Percentiles rank a stretch among this genome's conserved stretches.
phyloP scores from a whole-genome alignment of 2,113 vertebrate species.

The Lonchura striata region DNA sequence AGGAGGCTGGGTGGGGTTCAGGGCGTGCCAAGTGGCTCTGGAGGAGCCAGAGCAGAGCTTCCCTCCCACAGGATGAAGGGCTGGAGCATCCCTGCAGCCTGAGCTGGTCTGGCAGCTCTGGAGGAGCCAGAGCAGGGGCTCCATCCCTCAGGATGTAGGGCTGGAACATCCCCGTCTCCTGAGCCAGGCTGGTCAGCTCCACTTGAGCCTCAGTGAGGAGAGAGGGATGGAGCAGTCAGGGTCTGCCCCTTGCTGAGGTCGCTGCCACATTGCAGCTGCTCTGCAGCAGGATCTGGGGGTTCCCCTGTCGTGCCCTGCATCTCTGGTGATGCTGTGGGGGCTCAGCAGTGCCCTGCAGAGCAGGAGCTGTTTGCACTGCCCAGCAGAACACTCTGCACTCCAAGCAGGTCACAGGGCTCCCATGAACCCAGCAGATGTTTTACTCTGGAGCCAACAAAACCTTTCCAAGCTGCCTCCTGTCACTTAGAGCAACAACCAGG shows the following conservation, averaged over 20 bases:
- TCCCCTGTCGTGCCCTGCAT: neutral
- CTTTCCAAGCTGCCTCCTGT: neutral
- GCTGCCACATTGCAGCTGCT: neutral
- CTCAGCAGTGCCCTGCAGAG: neutral
- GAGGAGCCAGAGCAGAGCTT: neutral
- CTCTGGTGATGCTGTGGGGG: neutral
- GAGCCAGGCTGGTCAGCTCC: neutral
- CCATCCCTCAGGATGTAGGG: accelerated
- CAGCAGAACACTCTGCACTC: neutral
- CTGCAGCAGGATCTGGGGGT: neutral
- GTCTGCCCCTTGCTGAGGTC: neutral
- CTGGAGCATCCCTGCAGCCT: neutral
- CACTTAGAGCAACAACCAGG: neutral
- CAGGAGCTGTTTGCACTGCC: neutral
- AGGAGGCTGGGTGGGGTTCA: neutral
- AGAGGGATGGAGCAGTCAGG: neutral
- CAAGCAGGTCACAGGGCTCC: slow-evolving; percentile 17
- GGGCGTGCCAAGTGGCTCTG: accelerated
- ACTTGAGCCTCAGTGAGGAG: neutral
- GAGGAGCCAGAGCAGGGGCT: neutral
- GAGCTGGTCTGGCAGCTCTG: neutral
- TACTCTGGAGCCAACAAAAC: neutral
- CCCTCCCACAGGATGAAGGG: neutral
- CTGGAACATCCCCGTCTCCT: accelerated
- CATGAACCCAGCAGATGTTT: slow-evolving; percentile 59